Conservation (phyloP, 2,888 invertebrate species). For the Cantharis rufa region DNA sequence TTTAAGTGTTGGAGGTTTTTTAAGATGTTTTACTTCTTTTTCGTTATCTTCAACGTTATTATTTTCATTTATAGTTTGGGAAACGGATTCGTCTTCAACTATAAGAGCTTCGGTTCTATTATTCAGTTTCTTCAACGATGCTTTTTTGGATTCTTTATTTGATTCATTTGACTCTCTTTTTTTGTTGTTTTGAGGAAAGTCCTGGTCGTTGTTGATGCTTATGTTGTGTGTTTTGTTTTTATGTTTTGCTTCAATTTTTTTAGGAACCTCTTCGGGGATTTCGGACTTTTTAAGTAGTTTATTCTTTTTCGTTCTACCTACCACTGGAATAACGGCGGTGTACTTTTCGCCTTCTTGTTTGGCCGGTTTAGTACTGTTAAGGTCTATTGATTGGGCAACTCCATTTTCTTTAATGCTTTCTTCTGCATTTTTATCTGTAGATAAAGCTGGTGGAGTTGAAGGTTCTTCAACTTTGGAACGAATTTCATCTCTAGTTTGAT, state of each 20-base stretch:
- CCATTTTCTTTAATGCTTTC: conserved; percentile 30
- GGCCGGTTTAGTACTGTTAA: conserved; percentile 19
- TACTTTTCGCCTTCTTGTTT: conserved; percentile 44
- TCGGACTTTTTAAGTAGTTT: conserved; percentile 45
- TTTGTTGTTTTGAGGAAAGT: not conserved
- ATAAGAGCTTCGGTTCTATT: conserved; percentile 23
- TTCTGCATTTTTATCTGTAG: conserved; percentile 52
- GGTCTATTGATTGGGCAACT: conserved; percentile 3
- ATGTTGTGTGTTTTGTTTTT: conserved; percentile 17
- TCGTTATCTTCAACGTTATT: conserved; percentile 62
- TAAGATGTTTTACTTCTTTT: conserved; percentile 16
- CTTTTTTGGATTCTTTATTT: not conserved
- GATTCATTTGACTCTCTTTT: conserved; percentile 27
- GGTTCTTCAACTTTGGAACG: conserved; percentile 46
- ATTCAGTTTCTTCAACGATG: conserved; percentile 33
- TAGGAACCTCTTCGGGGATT: conserved; percentile 27
- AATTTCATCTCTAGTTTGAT: conserved; percentile 54
- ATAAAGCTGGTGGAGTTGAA: conserved; percentile 30
- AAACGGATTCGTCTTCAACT: conserved; percentile 70
- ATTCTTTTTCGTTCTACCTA: conserved; percentile 47
- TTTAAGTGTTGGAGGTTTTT: conserved; percentile 18
- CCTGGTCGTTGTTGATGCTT: not conserved
- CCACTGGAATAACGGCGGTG: conserved; percentile 47
- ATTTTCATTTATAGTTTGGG: conserved; percentile 69
- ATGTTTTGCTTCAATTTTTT: conserved; percentile 5